Evolutionary conservation across 92 coral and sea anemone genomes (phyloP), one percentile per base, ranked within the genome.

Genomic region (Zoanthus sociatus): DNA sequence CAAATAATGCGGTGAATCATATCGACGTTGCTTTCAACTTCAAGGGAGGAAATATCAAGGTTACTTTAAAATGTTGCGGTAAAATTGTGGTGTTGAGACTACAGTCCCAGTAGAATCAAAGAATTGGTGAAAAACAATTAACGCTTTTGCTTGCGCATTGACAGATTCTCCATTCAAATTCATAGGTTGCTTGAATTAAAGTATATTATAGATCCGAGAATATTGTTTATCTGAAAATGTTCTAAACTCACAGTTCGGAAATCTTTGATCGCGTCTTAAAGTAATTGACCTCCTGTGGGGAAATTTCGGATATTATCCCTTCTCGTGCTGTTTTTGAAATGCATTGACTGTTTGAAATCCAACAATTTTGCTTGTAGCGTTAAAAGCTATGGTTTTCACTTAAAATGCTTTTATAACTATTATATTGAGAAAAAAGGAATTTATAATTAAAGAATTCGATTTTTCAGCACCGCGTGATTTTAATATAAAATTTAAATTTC

Each of bases 401-500:
- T 26, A 16, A 20, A 18, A 18, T 64, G 20, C 45, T 14, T 21
- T 21, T 14, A 37, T 42, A 81, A 81, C 70, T 7, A 13, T 42
- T 64, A 53, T 30, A 63, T 56, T 64, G 11, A 10, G 13, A 13
- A 15, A 48, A 68, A 32, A 6, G 60, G 60, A 50, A 51, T 76
- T 11, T 7, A 20, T 46, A 26, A 45, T 21, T 44, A 14, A 5
- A 5, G 20, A 7, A 3, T 20, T 46, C 9, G 26, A 2, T n/a
- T 45, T 61, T 44, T 3, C 54, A 20, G 47, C 45, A 9, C 63
- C 3, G 73, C 75, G 85, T 31, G 74, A 63, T 73, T 63, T 81
- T 46, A 42, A 45, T 81, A 8, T 46, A 46, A 81, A 58, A 92
- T 95, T 93, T 89, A 87, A 77, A 55, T 86, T 75, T 77, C 89